Evolutionary conservation across 2,113 vertebrate genomes (phyloP).

Genomic region (Struthio camelus): DNA sequence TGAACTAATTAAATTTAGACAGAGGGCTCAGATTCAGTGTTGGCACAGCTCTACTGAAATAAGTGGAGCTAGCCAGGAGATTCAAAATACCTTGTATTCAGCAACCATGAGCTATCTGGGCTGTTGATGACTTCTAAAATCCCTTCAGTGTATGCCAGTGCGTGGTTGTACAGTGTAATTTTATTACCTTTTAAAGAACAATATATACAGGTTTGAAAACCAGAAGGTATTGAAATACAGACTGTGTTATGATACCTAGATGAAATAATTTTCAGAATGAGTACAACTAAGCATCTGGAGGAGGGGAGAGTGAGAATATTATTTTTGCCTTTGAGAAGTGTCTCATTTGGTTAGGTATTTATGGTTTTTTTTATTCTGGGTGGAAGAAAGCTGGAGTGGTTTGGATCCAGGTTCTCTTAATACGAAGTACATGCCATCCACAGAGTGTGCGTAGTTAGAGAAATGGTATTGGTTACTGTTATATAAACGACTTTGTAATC

Average conservation of each 20-base stretch:
- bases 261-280: neutral
- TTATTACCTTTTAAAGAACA: neutral
- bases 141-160: neutral
- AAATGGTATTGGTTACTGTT: neutral
- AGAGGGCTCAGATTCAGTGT: conserved; percentile 38
- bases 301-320: neutral
- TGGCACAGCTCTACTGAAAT: conserved; percentile 41
- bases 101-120: neutral
- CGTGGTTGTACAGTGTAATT: neutral
- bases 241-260: neutral
- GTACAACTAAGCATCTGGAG: neutral
- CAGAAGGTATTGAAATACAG: neutral
- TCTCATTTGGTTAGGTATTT: neutral
- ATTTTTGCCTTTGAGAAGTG: neutral
- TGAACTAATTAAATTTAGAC: conserved; percentile 64
- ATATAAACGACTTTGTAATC: neutral
- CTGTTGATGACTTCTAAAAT: conserved; percentile 27
- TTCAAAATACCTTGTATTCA: conserved; percentile 51
- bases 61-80: conserved; percentile 46
- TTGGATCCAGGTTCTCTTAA: neutral
- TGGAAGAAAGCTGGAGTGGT: neutral
- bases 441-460: neutral
- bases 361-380: neutral
- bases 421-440: neutral
- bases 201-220: neutral